Percentiles rank a stretch among this genome's conserved stretches.
Evolutionary conservation across 2,888 invertebrate species (phyloP).

Genomic region (Uloborus plumipes): DNA sequence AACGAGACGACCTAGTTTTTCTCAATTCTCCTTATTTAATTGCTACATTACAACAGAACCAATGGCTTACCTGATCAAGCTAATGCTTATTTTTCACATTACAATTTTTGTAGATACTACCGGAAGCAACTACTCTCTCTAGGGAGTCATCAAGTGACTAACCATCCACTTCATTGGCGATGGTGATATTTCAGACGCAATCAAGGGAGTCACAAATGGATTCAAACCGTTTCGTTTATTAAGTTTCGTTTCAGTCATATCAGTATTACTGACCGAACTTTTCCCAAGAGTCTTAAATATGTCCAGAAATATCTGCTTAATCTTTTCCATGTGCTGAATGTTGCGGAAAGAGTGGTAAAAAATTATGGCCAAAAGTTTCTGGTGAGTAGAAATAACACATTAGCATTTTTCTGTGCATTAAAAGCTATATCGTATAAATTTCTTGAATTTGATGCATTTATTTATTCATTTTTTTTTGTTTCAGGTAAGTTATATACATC

Average conservation of each 20-base stretch:
- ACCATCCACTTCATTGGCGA: slow-evolving; percentile 13
- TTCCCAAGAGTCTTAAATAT: slow-evolving; percentile 18
- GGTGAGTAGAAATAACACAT: not conserved
- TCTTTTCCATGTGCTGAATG: not conserved
- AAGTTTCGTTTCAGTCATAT: slow-evolving; percentile 20
- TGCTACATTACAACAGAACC: too few relatives aligned
- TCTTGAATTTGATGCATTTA: too few relatives aligned
- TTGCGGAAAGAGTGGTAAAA: not conserved
- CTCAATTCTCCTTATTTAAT: too few relatives aligned
- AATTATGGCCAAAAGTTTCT: not conserved
- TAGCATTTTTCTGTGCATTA: too few relatives aligned
- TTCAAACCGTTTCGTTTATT: slow-evolving; percentile 54
- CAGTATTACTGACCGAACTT: not conserved
- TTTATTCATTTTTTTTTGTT: too few relatives aligned
- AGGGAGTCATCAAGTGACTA: slow-evolving; percentile 22
- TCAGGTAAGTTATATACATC: too few relatives aligned
- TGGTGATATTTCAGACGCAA: slow-evolving; percentile 32
- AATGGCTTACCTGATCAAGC: slow-evolving; percentile 7
- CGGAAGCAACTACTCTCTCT: slow-evolving; percentile 13
- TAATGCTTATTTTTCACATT: slow-evolving; percentile 12
- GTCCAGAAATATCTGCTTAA: slow-evolving; percentile 28
- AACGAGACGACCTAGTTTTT: too few relatives aligned
- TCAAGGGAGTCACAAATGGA: slow-evolving; percentile 41
- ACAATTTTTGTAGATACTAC: slow-evolving; percentile 29
- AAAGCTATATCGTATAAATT: too few relatives aligned